phyloP scores from a whole-genome alignment of 37 sponge, comb jelly and placozoan genomes.

The Hexactinellida sp. region DNA sequence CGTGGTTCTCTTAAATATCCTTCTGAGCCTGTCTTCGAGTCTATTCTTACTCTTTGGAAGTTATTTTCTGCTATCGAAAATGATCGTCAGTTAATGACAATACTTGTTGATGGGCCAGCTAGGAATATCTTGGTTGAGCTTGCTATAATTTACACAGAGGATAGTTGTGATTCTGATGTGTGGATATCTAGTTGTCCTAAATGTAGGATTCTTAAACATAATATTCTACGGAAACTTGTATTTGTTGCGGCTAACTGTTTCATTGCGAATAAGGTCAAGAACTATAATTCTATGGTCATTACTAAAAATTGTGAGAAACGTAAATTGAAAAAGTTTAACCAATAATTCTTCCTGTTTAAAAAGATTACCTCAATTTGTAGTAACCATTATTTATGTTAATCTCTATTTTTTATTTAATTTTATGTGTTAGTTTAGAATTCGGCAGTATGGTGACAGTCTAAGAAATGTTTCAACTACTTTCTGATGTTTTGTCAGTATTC shows the following conservation, averaged over 20 bases:
- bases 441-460: no score
- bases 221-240: background rate
- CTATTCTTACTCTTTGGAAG: background rate
- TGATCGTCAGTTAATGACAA: background rate
- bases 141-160: no score
- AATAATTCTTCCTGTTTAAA: no score
- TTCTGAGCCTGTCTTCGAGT: background rate
- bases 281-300: background rate
- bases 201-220: background rate
- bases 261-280: background rate
- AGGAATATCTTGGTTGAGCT: background rate
- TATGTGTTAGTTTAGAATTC: no score
- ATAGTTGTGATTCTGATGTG: background rate
- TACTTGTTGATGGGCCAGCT: background rate
- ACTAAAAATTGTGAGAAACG: background rate
- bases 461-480: no score
- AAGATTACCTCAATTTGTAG: no score
- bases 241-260: background rate
- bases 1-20: background rate
- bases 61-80: background rate
- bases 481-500: no score
- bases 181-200: background rate
- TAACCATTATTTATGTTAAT: no score
- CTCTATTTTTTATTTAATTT: no score
- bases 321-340: background rate